Conservation (phyloP, 2,113 vertebrate species). For the Acrocephalus kingi region DNA sequence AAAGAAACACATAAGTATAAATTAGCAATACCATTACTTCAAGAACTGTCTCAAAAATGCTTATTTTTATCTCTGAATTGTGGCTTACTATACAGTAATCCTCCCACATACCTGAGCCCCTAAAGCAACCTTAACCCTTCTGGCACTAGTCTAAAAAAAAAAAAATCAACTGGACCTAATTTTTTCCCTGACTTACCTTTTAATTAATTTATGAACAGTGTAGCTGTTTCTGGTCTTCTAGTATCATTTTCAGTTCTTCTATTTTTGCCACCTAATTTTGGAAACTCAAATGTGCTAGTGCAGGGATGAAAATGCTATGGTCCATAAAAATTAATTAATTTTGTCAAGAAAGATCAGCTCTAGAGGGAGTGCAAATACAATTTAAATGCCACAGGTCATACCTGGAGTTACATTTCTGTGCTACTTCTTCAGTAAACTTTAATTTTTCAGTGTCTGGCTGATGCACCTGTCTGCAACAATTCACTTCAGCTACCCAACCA, state of each 20-base stretch:
- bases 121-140: neutral
- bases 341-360: constrained; percentile 35
- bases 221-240: neutral
- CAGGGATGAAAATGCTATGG: neutral
- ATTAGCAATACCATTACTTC: neutral
- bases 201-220: neutral
- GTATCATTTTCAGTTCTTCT: neutral
- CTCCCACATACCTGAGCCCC: neutral
- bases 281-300: neutral
- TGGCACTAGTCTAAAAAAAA: neutral
- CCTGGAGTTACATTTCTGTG: neutral
- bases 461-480: neutral
- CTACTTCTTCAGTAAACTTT: neutral
- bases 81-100: neutral
- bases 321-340: constrained; percentile 51
- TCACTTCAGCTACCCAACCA: neutral
- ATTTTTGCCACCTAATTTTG: constrained; percentile 21
- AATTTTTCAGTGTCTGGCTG: constrained; percentile 22
- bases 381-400: constrained; percentile 29
- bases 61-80: neutral
- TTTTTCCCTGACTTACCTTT: neutral
- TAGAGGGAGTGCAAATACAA: constrained; percentile 39
- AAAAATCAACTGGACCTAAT: neutral
- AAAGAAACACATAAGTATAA: neutral
- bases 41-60: neutral